These are phyloP conservation scores for Geopemphigus sp. DNA, from an alignment of 1,140 invertebrate species.

Conservation along the genomic window DNA sequence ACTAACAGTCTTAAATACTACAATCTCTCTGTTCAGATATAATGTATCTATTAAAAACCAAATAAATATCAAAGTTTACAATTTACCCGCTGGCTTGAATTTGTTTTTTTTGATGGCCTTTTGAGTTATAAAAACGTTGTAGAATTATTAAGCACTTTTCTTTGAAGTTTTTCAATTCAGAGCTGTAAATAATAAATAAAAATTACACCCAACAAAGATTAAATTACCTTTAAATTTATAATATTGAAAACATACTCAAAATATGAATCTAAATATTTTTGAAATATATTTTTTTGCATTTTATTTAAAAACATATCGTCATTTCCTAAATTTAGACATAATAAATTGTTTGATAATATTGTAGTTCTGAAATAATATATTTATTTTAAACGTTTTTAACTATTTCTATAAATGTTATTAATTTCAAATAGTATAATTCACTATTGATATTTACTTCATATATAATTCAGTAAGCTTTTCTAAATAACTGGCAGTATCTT, in stretches of 20 bases:
- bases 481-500: slow-evolving; percentile 84
- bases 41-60: no score
- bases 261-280: slow-evolving; percentile 75
- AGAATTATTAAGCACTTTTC: slow-evolving; percentile 73
- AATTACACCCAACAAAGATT: background rate
- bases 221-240: slow-evolving; percentile 13
- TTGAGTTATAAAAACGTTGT: slow-evolving; percentile 86
- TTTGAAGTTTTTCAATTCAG: slow-evolving; percentile 74
- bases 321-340: slow-evolving; percentile 43
- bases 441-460: slow-evolving; percentile 63
- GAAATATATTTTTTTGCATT: slow-evolving; percentile 80
- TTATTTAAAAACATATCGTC: slow-evolving; percentile 59
- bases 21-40: no score
- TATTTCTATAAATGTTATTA: background rate
- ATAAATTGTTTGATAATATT: slow-evolving; percentile 46
- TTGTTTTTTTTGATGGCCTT: slow-evolving; percentile 92
- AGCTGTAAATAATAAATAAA: slow-evolving; percentile 57
- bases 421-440: slow-evolving; percentile 7
- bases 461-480: slow-evolving; percentile 86
- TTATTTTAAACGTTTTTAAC: background rate
- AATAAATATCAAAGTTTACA: background rate
- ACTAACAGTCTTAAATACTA: no score
- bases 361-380: slow-evolving; percentile 28
- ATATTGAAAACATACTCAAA: slow-evolving; percentile 61
- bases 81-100: slow-evolving; percentile 65